A percentile compares a stretch with the other conserved stretches of the same genome.
Evolutionary conservation across 2,888 invertebrate genomes (phyloP).

Genomic region (Lasius platythorax): DNA sequence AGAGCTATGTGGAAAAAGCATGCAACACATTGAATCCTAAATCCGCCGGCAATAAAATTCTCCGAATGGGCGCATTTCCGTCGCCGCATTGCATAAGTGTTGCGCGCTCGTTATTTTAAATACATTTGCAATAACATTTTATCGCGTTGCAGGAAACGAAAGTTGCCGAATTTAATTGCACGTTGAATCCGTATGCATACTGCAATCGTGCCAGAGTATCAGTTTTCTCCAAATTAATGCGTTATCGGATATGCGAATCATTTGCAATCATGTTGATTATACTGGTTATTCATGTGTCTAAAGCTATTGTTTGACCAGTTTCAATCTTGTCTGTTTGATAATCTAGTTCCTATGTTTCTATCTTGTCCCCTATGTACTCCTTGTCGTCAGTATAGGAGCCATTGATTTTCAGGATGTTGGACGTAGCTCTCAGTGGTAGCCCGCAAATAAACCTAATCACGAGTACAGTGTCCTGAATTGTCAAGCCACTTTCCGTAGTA

Average conservation of each 20-base stretch:
- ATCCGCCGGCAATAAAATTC: slow-evolving; percentile 56
- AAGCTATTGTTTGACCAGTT: slow-evolving; percentile 66
- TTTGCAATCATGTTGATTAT: slow-evolving; percentile 53
- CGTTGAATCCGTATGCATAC: neutral
- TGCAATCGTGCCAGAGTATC: slow-evolving; percentile 1
- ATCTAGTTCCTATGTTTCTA: slow-evolving; percentile 59
- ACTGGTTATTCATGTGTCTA: slow-evolving; percentile 37
- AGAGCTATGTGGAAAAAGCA: slow-evolving; percentile 48
- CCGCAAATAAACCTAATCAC: slow-evolving; percentile 84
- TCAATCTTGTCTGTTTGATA: slow-evolving; percentile 68
- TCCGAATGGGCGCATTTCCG: slow-evolving; percentile 32
- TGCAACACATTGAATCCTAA: slow-evolving; percentile 48
- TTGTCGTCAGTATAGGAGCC: slow-evolving; percentile 67
- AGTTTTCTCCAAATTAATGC: slow-evolving; percentile 36
- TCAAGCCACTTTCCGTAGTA: slow-evolving; percentile 77
- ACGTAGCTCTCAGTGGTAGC: slow-evolving; percentile 76
- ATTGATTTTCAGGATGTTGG: slow-evolving; percentile 80
- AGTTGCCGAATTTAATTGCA: slow-evolving; percentile 15
- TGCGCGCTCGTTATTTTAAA: slow-evolving; percentile 54
- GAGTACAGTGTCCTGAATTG: slow-evolving; percentile 78
- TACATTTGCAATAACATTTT: slow-evolving; percentile 42
- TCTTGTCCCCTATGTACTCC: slow-evolving; percentile 62
- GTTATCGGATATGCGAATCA: slow-evolving; percentile 35
- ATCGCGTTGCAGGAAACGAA: slow-evolving; percentile 7
- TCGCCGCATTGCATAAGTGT: slow-evolving; percentile 17